These are phyloP conservation scores for Vireo altiloquus DNA, from an alignment of 2,113 vertebrate genomes.

Conservation along the genomic window DNA sequence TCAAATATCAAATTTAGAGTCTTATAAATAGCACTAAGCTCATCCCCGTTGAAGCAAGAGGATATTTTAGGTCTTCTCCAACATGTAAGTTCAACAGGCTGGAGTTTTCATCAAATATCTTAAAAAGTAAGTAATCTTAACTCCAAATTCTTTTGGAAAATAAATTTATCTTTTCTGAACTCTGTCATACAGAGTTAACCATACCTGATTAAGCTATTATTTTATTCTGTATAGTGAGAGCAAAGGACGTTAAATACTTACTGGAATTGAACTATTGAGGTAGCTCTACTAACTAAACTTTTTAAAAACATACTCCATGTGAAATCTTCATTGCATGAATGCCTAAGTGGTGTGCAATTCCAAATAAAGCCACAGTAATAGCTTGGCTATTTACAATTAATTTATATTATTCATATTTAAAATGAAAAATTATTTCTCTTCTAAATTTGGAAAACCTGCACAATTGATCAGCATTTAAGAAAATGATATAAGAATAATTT, in stretches of 20 bases:
- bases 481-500: neutral
- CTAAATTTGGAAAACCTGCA: constrained; percentile 22
- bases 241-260: neutral
- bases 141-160: constrained; percentile 4
- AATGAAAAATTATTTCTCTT: neutral
- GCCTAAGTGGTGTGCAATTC: neutral
- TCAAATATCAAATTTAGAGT: constrained; percentile 75
- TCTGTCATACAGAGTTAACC: neutral
- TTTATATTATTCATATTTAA: neutral
- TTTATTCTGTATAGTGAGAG: neutral
- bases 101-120: constrained; percentile 14
- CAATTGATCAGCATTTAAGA: neutral
- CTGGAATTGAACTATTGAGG: neutral
- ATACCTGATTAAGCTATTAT: neutral
- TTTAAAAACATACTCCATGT: neutral
- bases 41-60: constrained; percentile 32
- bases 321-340: constrained; percentile 8
- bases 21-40: constrained; percentile 67
- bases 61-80: constrained; percentile 46
- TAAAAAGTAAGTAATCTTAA: constrained; percentile 65
- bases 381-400: neutral
- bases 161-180: neutral
- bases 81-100: constrained; percentile 24
- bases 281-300: neutral
- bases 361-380: neutral